These are phyloP conservation scores for Drosophila sulfurigaster DNA, from an alignment of 1,140 invertebrate genomes.

Conservation along the genomic window DNA sequence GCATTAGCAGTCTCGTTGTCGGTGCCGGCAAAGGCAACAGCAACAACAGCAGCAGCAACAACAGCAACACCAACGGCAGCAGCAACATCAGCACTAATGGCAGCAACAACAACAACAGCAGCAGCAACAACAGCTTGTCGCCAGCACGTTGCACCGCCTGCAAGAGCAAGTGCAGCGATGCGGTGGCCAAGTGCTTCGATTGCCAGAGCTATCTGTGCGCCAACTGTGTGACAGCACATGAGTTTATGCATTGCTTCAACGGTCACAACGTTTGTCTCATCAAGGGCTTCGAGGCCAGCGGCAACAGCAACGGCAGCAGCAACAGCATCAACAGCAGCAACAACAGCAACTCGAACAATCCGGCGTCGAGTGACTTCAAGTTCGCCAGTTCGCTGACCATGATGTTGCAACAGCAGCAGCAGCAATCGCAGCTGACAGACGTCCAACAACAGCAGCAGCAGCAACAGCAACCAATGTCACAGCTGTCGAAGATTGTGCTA, in stretches of 20 bases:
- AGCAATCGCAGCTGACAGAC: conserved; percentile 53
- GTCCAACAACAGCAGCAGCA: conserved; percentile 48
- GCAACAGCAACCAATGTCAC: conserved; percentile 70
- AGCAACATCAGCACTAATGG: conserved; percentile 17
- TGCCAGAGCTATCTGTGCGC: conserved; percentile 97
- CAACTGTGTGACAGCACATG: conserved; percentile 98
- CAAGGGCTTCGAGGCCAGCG: conserved; percentile 62
- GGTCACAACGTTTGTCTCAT: conserved; percentile 93
- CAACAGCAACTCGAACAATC: conserved; percentile 42
- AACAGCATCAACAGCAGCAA: conserved; percentile 9
- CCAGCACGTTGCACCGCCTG: conserved; percentile 92
- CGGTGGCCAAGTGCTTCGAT: conserved; percentile 96
- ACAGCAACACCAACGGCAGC: conserved; percentile 33
- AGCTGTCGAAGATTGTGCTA: conserved; percentile 77
- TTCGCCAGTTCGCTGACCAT: conserved; percentile 79
- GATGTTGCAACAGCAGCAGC: conserved; percentile 81
- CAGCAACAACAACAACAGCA: conserved; percentile 37
- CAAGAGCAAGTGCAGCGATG: conserved; percentile 93
- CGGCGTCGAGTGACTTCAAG: conserved; percentile 72
- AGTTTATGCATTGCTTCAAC: conserved; percentile 99
- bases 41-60: conserved; percentile 36
- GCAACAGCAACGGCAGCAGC: conserved; percentile 21
- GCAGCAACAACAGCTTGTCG: conserved; percentile 30
- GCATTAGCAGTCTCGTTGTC: conserved; percentile 66
- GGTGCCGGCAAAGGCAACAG: conserved; percentile 62